phyloP scores from a whole-genome alignment of 2,888 invertebrate genomes.

The Temnothorax unifasciatus region DNA sequence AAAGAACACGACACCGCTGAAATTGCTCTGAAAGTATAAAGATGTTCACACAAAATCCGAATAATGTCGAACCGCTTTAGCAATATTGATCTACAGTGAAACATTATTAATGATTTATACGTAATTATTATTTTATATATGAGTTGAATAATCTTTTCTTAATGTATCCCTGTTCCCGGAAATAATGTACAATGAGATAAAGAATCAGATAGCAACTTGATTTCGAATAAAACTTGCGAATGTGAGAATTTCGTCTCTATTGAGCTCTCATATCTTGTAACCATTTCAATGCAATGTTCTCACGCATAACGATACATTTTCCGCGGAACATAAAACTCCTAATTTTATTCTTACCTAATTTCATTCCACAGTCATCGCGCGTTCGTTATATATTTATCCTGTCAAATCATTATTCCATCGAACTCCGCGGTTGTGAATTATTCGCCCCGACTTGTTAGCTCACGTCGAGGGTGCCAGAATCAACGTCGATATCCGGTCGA shows the following conservation, averaged over 20 bases:
- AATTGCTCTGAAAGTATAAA: not conserved
- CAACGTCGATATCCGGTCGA: conserved; percentile 58
- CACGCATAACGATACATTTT: not conserved
- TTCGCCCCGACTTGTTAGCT: conserved; percentile 62
- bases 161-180: not conserved
- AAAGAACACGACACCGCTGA: not conserved
- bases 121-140: not conserved
- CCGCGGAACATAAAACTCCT: not conserved
- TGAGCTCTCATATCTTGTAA: not conserved
- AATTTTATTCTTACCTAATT: conserved; percentile 9
- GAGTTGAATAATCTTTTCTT: not conserved
- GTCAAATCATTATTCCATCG: conserved; percentile 21
- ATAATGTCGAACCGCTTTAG: not conserved
- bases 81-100: not conserved
- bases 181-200: not conserved
- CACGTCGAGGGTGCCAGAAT: conserved; percentile 55
- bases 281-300: not conserved
- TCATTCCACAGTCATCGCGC: not conserved
- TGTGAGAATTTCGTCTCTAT: not conserved
- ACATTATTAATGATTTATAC: conserved; percentile 1
- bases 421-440: conserved; percentile 45
- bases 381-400: conserved; percentile 7
- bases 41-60: not conserved
- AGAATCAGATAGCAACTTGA: not conserved
- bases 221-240: not conserved